These are phyloP conservation scores for Metopolophium dirhodum DNA, from an alignment of 1,140 invertebrate genomes.

Conservation along the genomic window DNA sequence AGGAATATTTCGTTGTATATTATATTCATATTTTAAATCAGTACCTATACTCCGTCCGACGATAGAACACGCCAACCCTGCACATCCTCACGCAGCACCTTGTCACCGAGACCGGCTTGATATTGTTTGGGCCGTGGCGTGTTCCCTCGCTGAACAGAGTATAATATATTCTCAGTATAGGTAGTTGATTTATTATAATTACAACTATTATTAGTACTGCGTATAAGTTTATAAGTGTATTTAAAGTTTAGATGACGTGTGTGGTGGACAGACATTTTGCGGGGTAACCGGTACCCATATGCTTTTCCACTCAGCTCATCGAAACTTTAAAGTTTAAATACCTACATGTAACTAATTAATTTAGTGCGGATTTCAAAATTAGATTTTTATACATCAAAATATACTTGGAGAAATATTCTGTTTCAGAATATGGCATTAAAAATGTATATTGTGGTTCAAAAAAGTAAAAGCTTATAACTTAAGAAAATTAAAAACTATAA, in stretches of 20 bases:
- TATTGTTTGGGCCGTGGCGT: too few species aligned
- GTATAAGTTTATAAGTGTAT: not conserved
- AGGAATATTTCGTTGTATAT: not conserved
- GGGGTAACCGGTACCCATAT: not conserved
- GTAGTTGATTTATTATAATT: not conserved
- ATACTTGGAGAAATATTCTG: not conserved
- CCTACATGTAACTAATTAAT: not conserved
- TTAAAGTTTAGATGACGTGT: not conserved
- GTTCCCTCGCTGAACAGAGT: too few species aligned
- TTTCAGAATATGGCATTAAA: too few species aligned
- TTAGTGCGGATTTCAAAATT: not conserved
- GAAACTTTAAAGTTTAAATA: not conserved
- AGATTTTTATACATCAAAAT: not conserved
- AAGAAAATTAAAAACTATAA: too few species aligned
- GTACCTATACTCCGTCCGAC: not conserved
- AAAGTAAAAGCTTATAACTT: too few species aligned
- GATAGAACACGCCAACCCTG: too few species aligned
- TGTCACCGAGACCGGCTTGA: too few species aligned
- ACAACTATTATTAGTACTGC: not conserved
- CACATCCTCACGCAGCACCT: accelerated
- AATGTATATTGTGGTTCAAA: too few species aligned
- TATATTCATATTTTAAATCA: not conserved
- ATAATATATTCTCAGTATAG: too few species aligned
- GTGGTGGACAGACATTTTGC: not conserved
- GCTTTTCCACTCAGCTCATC: not conserved